A percentile compares a stretch with the other conserved stretches of the same genome.
These are phyloP conservation scores for Drosophila burlai DNA, from an alignment of 1,140 invertebrate genomes.

Conservation along the genomic window DNA sequence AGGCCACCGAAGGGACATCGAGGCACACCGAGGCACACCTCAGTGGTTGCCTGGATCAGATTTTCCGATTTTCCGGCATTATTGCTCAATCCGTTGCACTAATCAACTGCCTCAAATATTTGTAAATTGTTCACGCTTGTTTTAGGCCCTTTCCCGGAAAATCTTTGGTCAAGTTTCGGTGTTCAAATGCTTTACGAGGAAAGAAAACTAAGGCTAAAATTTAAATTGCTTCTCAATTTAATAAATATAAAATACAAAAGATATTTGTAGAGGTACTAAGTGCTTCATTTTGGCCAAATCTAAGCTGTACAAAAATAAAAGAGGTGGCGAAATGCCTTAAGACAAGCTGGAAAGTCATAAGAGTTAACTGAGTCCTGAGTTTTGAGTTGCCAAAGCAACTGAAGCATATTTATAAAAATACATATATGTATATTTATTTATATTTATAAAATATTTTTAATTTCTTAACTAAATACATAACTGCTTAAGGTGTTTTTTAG, in stretches of 20 bases:
- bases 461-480: too few relatives aligned
- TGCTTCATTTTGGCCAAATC: not conserved
- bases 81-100: constrained; percentile 8
- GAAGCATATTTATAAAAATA: too few relatives aligned
- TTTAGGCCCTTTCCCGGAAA: not conserved
- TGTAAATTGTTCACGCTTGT: constrained; percentile 30
- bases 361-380: not conserved
- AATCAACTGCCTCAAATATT: constrained; percentile 29
- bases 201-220: not conserved
- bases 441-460: too few relatives aligned
- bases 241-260: not conserved
- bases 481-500: too few relatives aligned
- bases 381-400: not conserved
- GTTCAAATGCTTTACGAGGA: not conserved
- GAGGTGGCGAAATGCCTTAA: not conserved
- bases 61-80: constrained; percentile 6
- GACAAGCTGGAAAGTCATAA: not conserved
- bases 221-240: not conserved
- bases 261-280: not conserved
- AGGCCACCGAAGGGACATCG: not conserved
- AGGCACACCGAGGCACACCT: too few relatives aligned
- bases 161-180: not conserved
- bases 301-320: too few relatives aligned
- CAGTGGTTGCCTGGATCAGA: constrained; percentile 21
- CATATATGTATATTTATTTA: too few relatives aligned